Evolutionary conservation across 2,888 invertebrate species (phyloP).

Genomic region (Lydus trimaculatus): DNA sequence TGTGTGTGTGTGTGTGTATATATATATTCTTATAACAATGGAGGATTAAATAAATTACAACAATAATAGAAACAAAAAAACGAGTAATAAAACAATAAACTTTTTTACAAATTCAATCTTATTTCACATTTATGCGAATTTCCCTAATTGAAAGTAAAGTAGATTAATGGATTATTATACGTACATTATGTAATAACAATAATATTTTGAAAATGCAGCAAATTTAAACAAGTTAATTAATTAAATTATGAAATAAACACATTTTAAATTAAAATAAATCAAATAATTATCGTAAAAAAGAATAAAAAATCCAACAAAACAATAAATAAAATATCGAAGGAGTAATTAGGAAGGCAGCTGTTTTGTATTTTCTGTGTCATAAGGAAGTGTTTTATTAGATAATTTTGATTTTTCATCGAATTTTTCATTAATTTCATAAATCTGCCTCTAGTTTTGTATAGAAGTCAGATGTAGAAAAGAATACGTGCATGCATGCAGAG

Average conservation of each 20-base stretch:
- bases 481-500: conserved; percentile 37
- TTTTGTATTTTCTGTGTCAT: background rate
- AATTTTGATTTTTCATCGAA: too few species aligned
- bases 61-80: conserved; percentile 16
- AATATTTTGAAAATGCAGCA: background rate
- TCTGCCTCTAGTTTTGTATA: conserved; percentile 48
- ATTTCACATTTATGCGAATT: conserved; percentile 28
- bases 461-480: conserved; percentile 39
- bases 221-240: conserved; percentile 7
- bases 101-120: background rate
- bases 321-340: background rate
- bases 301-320: conserved; percentile 12
- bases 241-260: background rate
- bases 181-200: conserved; percentile 32
- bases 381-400: too few species aligned
- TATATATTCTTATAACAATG: background rate
- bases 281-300: conserved; percentile 12
- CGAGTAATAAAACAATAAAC: background rate
- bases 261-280: background rate
- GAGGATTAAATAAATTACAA: conserved; percentile 23
- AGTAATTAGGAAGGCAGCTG: background rate
- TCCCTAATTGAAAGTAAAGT: conserved; percentile 38
- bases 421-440: conserved; percentile 12
- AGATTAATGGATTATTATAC: background rate
- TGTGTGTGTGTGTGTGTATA: background rate